Conservation (phyloP, 2,113 vertebrate genomes). For the Microcebus lehilahytsara region DNA sequence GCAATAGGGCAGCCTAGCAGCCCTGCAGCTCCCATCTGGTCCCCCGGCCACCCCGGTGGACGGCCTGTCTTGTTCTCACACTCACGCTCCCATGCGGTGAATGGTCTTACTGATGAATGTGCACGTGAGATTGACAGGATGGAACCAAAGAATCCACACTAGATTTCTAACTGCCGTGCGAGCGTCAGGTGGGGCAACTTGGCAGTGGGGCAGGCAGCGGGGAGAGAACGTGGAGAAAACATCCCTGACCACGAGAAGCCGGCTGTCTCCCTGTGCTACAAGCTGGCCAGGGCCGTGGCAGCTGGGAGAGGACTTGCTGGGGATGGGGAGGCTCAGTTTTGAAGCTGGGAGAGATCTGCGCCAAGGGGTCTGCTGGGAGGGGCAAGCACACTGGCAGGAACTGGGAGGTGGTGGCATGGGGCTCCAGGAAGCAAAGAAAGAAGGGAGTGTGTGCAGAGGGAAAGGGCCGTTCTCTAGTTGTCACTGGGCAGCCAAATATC, state of each 20-base stretch:
- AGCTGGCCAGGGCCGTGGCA: background rate
- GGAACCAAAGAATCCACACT: background rate
- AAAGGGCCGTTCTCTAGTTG: background rate
- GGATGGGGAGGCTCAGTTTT: background rate
- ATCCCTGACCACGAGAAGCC: background rate
- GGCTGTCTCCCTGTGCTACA: background rate
- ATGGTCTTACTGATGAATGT: background rate
- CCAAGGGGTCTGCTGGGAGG: background rate
- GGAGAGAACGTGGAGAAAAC: background rate
- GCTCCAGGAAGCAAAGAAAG: background rate
- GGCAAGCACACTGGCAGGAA: background rate
- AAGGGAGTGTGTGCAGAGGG: background rate
- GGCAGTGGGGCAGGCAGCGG: background rate
- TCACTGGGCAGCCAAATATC: background rate
- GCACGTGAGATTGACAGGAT: background rate
- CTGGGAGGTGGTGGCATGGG: background rate
- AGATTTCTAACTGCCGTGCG: background rate
- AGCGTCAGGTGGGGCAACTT: background rate
- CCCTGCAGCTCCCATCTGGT: background rate
- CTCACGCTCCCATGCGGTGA: background rate
- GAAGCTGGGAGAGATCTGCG: background rate
- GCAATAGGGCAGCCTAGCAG: background rate
- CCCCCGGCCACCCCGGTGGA: fast-evolving
- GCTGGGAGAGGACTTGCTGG: background rate
- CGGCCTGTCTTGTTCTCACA: background rate